Conservation (phyloP, 2,888 invertebrate genomes). For the Chrysolina oricalcia region DNA sequence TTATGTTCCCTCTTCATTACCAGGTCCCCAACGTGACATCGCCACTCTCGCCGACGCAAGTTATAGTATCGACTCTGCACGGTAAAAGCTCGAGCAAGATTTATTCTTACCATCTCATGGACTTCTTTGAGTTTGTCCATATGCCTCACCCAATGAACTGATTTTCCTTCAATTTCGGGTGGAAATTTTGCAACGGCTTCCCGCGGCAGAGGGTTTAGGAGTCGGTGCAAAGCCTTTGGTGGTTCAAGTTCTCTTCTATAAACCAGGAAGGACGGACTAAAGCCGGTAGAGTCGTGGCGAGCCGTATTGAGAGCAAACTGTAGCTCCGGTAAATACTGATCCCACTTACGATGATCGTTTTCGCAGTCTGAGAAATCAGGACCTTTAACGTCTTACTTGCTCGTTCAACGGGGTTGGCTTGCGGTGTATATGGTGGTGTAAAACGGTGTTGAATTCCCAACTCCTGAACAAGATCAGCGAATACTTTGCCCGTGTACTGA, state of each 20-base stretch:
- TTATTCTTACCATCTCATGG: neutral
- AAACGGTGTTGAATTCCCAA: neutral
- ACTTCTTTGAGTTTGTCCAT: neutral
- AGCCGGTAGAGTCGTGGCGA: slow-evolving; percentile 54
- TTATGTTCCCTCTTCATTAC: neutral
- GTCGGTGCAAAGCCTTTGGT: neutral
- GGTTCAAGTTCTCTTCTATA: slow-evolving; percentile 32
- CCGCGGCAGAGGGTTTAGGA: neutral
- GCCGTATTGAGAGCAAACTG: slow-evolving; percentile 59
- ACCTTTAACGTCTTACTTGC: no score
- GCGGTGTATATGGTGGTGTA: slow-evolving; percentile 57
- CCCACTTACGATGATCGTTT: slow-evolving; percentile 60
- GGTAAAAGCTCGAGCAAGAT: neutral
- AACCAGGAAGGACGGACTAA: slow-evolving; percentile 58
- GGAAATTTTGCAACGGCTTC: no score
- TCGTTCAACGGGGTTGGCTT: slow-evolving; percentile 65
- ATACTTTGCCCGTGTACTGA: neutral
- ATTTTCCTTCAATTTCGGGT: neutral
- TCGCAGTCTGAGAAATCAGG: slow-evolving; percentile 60
- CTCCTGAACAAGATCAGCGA: neutral
- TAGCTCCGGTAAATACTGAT: slow-evolving; percentile 54
- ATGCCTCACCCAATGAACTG: neutral
- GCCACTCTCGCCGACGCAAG: neutral
- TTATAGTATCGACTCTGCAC: neutral
- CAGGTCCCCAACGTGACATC: neutral